These are phyloP conservation scores for Ophion ellenae DNA, from an alignment of 2,888 invertebrate species.

Conservation along the genomic window DNA sequence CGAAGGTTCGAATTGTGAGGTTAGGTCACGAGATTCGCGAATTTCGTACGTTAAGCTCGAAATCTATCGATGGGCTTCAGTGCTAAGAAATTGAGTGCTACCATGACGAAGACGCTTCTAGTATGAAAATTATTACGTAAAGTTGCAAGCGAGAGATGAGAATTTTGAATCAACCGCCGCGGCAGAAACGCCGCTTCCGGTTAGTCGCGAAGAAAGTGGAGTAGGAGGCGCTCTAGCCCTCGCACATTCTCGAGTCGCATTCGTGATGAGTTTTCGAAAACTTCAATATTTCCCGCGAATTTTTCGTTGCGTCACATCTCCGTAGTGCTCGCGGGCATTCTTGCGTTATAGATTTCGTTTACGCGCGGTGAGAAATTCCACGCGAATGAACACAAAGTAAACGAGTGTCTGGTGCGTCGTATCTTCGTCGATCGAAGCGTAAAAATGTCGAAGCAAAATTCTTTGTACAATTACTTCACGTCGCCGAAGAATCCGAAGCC, in stretches of 20 bases:
- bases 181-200: neutral
- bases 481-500: constrained; percentile 77
- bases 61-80: neutral
- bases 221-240: neutral
- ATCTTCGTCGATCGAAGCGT: neutral
- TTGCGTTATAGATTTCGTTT: neutral
- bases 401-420: neutral
- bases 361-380: neutral
- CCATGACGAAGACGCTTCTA: neutral
- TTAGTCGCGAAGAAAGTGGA: neutral
- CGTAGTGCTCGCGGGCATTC: constrained; percentile 1
- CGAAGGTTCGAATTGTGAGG: neutral
- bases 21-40: neutral
- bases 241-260: neutral
- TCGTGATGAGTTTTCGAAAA: constrained; percentile 39
- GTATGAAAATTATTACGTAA: neutral
- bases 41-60: neutral
- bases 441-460: constrained; percentile 84
- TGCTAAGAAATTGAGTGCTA: neutral
- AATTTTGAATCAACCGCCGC: neutral
- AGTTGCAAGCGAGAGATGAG: neutral
- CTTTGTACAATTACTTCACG: constrained; percentile 89
- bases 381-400: constrained; percentile 21
- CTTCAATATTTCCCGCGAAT: constrained; percentile 51
- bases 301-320: constrained; percentile 28